Evolutionary conservation across 2,888 invertebrate species (phyloP).

Genomic region (Taenaris catops): DNA sequence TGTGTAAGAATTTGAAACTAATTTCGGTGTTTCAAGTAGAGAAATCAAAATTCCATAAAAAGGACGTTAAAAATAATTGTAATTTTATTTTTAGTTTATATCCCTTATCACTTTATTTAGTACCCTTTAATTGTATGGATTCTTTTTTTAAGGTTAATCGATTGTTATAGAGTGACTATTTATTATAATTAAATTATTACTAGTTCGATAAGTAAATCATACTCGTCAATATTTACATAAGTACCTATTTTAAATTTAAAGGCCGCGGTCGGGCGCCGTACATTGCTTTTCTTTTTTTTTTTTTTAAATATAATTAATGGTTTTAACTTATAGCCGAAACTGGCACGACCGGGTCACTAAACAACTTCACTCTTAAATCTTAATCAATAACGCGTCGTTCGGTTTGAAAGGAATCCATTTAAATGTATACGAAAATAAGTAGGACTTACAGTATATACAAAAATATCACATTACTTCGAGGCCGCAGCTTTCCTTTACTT

Average conservation of each 20-base stretch:
- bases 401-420: slow-evolving; percentile 72
- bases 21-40: no score
- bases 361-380: slow-evolving; percentile 33
- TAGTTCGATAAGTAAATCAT: slow-evolving; percentile 56
- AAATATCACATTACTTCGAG: slow-evolving; percentile 80
- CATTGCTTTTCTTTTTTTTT: slow-evolving; percentile 15
- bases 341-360: slow-evolving; percentile 31
- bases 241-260: slow-evolving; percentile 52
- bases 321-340: no score
- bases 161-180: slow-evolving; percentile 63
- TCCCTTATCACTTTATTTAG: no score
- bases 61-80: no score
- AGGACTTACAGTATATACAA: slow-evolving; percentile 79
- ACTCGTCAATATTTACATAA: slow-evolving; percentile 69
- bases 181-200: slow-evolving; percentile 46
- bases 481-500: slow-evolving; percentile 78
- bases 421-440: slow-evolving; percentile 79
- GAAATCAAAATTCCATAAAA: no score
- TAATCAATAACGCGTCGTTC: slow-evolving; percentile 49
- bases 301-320: no score
- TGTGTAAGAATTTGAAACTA: no score
- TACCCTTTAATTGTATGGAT: slow-evolving; percentile 76
- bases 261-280: slow-evolving; percentile 28
- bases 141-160: slow-evolving; percentile 63
- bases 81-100: no score